Evolutionary conservation across 2,113 vertebrate species (phyloP).

Genomic region (Numenius arquata): DNA sequence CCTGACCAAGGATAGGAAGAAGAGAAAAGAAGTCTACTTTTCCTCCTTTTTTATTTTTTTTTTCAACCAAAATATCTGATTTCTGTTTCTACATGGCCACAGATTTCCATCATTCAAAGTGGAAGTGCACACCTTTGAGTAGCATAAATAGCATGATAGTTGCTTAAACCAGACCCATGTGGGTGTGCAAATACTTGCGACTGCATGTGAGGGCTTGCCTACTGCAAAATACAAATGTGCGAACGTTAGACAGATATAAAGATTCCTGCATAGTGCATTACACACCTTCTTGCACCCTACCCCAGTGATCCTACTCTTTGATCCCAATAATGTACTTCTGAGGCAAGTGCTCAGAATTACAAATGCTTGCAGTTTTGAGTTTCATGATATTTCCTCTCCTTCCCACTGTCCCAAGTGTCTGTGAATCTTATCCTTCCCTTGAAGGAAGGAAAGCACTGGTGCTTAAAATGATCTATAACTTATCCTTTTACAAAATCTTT

Average conservation of each 20-base stretch:
- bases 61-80: not conserved
- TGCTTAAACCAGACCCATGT: not conserved
- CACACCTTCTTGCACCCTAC: not conserved
- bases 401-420: not conserved
- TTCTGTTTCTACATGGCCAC: not conserved
- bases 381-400: not conserved
- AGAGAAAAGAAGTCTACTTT: not conserved
- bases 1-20: not conserved
- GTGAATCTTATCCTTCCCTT: not conserved
- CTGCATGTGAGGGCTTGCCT: not conserved
- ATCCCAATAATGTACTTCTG: not conserved
- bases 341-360: not conserved
- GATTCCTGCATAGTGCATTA: not conserved
- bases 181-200: not conserved
- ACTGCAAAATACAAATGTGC: not conserved
- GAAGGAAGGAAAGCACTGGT: not conserved
- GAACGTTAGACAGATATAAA: not conserved
- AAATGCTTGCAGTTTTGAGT: not conserved
- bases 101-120: not conserved
- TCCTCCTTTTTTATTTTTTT: not conserved
- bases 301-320: too few species aligned
- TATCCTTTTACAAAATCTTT: not conserved
- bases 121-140: not conserved
- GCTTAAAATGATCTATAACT: not conserved
- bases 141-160: not conserved